phyloP scores from a whole-genome alignment of 2,888 invertebrate genomes.

The Meliscaeva auricollis region DNA sequence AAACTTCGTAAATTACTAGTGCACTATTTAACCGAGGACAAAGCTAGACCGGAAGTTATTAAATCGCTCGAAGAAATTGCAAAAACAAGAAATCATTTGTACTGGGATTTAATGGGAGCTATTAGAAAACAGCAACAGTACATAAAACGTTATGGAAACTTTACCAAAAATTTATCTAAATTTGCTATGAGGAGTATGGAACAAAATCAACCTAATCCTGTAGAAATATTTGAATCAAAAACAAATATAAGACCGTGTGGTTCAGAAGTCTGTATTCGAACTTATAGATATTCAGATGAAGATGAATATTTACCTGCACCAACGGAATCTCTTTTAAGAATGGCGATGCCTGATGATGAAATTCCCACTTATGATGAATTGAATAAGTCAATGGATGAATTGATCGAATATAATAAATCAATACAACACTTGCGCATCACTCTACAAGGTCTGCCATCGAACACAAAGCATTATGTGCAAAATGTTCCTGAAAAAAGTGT shows the following conservation, averaged over 20 bases:
- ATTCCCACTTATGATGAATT: background rate
- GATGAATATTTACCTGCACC: constrained; percentile 44
- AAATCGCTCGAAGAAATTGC: constrained; percentile 38
- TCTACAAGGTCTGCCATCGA: background rate
- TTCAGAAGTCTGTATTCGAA: constrained; percentile 48
- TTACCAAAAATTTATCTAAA: constrained; percentile 35
- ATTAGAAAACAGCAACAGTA: constrained; percentile 24
- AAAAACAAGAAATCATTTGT: constrained; percentile 22
- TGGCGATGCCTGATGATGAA: background rate
- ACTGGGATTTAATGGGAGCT: constrained; percentile 55
- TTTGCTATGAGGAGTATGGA: background rate
- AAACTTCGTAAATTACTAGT: constrained; percentile 36
- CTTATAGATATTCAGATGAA: constrained; percentile 54
- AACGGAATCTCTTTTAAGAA: constrained; percentile 41
- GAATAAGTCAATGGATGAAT: background rate
- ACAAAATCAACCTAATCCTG: background rate
- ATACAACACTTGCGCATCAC: background rate
- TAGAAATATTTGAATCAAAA: constrained; percentile 46
- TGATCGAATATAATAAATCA: background rate
- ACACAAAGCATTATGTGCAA: background rate
- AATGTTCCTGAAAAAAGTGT: background rate
- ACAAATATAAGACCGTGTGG: constrained; percentile 17
- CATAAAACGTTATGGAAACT: constrained; percentile 25
- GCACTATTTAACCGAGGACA: constrained; percentile 25
- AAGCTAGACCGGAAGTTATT: background rate